These are phyloP conservation scores for Epinephelus malabaricus DNA, from an alignment of 2,797 vertebrate genomes.

Conservation along the genomic window DNA sequence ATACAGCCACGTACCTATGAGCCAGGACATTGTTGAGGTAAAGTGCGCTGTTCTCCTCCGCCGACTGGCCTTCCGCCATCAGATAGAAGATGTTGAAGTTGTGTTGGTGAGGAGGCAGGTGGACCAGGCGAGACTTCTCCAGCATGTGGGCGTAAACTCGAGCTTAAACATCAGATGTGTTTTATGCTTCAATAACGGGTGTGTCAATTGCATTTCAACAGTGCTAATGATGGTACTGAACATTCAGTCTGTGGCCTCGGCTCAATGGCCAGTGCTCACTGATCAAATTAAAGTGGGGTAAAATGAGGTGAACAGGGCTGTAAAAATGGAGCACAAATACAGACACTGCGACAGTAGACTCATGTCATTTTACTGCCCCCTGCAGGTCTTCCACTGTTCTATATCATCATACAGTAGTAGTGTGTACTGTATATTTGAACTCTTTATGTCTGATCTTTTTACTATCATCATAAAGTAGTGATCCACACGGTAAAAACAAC, in stretches of 20 bases:
- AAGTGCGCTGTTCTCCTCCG: slow-evolving; percentile 91
- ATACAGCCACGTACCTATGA: slow-evolving; percentile 86
- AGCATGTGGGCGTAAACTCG: slow-evolving; percentile 92
- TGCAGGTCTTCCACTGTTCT: slow-evolving; percentile 54
- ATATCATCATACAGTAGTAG: too few relatives aligned
- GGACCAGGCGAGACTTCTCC: slow-evolving; percentile 92
- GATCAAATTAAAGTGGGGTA: slow-evolving; percentile 39
- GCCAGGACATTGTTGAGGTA: slow-evolving; percentile 88
- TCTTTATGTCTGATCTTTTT: too few relatives aligned
- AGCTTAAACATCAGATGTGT: slow-evolving; percentile 80
- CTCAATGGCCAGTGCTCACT: not conserved
- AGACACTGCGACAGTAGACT: not conserved
- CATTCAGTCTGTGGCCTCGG: slow-evolving; percentile 5
- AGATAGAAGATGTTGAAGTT: slow-evolving; percentile 94
- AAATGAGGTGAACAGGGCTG: slow-evolving; percentile 52
- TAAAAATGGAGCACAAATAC: not conserved
- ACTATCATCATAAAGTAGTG: too few relatives aligned
- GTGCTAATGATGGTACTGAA: slow-evolving; percentile 3
- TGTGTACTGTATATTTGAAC: too few relatives aligned
- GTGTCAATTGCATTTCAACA: not conserved
- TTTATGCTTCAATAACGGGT: slow-evolving; percentile 2
- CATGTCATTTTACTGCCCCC: slow-evolving; percentile 71
- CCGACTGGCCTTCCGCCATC: slow-evolving; percentile 92
- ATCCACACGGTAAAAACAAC: too few relatives aligned
- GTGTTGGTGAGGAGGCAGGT: slow-evolving; percentile 87